Evolutionary conservation across 2,888 invertebrate genomes (phyloP).

Genomic region (Sepiola atlantica): DNA sequence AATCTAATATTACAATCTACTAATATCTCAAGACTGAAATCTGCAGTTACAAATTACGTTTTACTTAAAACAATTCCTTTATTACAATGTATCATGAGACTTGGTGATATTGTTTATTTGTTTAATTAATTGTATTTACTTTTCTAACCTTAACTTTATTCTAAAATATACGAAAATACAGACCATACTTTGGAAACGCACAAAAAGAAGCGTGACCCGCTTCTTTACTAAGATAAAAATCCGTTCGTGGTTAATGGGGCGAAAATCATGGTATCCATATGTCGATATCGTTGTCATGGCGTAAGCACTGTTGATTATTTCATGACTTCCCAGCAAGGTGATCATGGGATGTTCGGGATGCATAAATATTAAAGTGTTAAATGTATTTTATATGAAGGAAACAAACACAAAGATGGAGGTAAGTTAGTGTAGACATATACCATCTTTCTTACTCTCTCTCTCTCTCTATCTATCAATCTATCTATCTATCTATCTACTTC

Average conservation of each 20-base stretch:
- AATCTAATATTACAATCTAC: too few relatives aligned
- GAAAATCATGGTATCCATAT: constrained; percentile 15
- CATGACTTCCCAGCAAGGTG: neutral
- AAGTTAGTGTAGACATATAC: too few relatives aligned
- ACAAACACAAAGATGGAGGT: too few relatives aligned
- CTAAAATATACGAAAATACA: neutral
- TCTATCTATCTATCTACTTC: neutral
- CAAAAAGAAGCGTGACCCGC: neutral
- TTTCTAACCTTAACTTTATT: neutral
- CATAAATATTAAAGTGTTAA: neutral
- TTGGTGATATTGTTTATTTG: too few relatives aligned
- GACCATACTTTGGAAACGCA: neutral
- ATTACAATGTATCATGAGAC: too few relatives aligned
- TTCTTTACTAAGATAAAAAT: neutral
- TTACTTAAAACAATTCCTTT: too few relatives aligned
- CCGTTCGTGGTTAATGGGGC: constrained; percentile 15
- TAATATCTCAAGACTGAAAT: too few relatives aligned
- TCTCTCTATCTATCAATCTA: neutral
- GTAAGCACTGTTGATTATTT: neutral
- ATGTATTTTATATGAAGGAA: neutral
- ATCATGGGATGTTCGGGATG: neutral
- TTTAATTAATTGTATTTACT: too few relatives aligned
- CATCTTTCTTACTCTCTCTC: neutral
- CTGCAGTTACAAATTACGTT: too few relatives aligned
- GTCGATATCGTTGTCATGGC: too few relatives aligned